These are phyloP conservation scores for Pygmarrhopalites habei DNA, from an alignment of 1,140 invertebrate genomes.

Conservation along the genomic window DNA sequence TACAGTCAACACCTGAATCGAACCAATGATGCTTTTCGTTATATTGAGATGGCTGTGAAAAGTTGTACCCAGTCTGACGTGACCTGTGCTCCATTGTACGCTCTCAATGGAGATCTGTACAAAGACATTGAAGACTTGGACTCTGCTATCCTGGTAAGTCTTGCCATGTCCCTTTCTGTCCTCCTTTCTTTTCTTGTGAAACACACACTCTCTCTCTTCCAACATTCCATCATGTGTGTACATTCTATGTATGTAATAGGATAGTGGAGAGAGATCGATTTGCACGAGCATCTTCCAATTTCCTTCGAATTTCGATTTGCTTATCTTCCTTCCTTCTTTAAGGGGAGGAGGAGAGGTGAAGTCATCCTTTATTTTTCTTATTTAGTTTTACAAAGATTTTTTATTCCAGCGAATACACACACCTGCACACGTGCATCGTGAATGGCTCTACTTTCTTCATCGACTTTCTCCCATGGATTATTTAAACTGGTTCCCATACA, in stretches of 20 bases:
- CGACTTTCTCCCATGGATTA: no score
- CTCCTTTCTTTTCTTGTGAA: neutral
- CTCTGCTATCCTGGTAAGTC: conserved; percentile 32
- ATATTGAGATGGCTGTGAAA: conserved; percentile 30
- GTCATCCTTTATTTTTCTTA: no score
- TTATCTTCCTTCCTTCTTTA: neutral
- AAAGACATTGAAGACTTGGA: conserved; percentile 38
- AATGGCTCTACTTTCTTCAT: no score
- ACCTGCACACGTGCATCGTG: no score
- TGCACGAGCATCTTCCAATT: no score
- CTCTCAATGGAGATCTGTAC: conserved; percentile 37
- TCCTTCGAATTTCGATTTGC: no score
- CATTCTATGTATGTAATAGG: neutral
- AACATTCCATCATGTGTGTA: neutral
- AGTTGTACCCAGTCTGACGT: conserved; percentile 29
- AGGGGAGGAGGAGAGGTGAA: neutral
- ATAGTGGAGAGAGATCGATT: neutral
- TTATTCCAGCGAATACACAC: no score
- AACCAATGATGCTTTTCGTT: conserved; percentile 34
- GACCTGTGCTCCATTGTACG: conserved; percentile 36
- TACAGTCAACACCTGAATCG: conserved; percentile 37
- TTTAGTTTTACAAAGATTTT: no score
- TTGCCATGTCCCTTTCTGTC: neutral
- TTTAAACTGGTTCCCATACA: no score
- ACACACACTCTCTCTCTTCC: neutral